Percentiles rank a stretch among this genome's conserved stretches.
phyloP scores from a whole-genome alignment of 2,888 invertebrate species.

The Axea sp. region DNA sequence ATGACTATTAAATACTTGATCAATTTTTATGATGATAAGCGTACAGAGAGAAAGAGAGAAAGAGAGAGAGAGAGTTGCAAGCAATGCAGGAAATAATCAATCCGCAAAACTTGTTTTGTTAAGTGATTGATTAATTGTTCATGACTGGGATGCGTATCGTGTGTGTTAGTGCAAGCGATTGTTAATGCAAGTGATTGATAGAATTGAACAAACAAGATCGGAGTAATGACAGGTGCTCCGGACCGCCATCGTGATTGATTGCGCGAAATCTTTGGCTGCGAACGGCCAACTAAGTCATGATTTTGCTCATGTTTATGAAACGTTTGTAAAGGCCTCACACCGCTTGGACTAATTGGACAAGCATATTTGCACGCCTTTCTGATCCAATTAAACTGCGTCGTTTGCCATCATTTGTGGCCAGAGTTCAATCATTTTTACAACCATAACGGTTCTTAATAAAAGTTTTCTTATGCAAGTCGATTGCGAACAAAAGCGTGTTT shows the following conservation, averaged over 20 bases:
- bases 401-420: conserved; percentile 2
- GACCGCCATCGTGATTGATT: conserved; percentile 45
- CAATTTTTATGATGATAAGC: conserved; percentile 28
- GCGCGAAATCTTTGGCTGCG: conserved; percentile 21
- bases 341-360: conserved; percentile 17
- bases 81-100: conserved; percentile 38
- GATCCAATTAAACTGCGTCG: conserved; percentile 18
- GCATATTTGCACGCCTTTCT: conserved; percentile 15
- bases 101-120: conserved; percentile 26
- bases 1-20: conserved; percentile 13
- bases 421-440: conserved; percentile 11
- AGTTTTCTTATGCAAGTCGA: no score
- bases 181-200: no score
- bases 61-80: conserved; percentile 17
- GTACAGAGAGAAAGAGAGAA: no score
- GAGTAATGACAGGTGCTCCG: conserved; percentile 53
- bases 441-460: conserved; percentile 28
- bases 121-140: conserved; percentile 53
- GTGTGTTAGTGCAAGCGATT: no score
- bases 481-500: no score
- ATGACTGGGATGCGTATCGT: neutral
- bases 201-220: conserved; percentile 59
- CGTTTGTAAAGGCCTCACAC: conserved; percentile 11
- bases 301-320: conserved; percentile 21
- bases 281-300: conserved; percentile 31